Percentiles rank a stretch among this genome's conserved stretches.
Evolutionary conservation across 2,797 vertebrate species (phyloP).

Genomic region (Acomys russatus): DNA sequence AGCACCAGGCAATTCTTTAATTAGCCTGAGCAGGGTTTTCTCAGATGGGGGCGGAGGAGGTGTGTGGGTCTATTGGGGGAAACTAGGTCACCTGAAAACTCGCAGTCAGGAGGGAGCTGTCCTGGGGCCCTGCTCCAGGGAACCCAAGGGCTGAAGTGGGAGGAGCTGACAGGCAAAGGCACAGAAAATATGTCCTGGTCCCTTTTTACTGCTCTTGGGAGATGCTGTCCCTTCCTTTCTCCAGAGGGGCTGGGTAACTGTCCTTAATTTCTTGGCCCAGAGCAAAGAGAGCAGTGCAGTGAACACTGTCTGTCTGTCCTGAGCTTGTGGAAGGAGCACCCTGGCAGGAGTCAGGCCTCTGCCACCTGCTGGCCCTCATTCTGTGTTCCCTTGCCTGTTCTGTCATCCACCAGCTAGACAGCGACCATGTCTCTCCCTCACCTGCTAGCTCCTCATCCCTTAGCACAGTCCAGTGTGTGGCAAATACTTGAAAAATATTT

Average conservation of each 20-base stretch:
- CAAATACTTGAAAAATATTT: neutral
- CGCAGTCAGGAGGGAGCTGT: constrained; percentile 83
- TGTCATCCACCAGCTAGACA: neutral
- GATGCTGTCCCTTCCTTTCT: constrained; percentile 67
- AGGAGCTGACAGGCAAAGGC: constrained; percentile 8
- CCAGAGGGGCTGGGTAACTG: constrained; percentile 68
- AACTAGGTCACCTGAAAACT: constrained; percentile 83
- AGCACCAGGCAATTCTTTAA: constrained; percentile 76
- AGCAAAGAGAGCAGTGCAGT: neutral
- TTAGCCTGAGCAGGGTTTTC: constrained; percentile 84
- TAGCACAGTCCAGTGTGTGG: neutral
- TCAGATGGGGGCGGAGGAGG: constrained; percentile 77
- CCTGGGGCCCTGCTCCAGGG: constrained; percentile 80
- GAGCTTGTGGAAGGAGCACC: neutral
- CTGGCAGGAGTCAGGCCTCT: neutral
- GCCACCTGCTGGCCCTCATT: neutral
- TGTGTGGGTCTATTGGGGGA: constrained; percentile 83
- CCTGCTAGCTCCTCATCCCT: neutral
- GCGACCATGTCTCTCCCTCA: neutral
- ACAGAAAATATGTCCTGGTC: constrained; percentile 67
- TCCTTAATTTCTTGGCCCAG: constrained; percentile 71
- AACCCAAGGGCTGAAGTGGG: constrained; percentile 44
- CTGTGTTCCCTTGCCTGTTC: neutral
- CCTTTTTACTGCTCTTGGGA: constrained; percentile 79
- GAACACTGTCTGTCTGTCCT: neutral